Base-by-base conservation (phyloP, 2,797 vertebrate species). In the Pyrrhura leucotis region DNA sequence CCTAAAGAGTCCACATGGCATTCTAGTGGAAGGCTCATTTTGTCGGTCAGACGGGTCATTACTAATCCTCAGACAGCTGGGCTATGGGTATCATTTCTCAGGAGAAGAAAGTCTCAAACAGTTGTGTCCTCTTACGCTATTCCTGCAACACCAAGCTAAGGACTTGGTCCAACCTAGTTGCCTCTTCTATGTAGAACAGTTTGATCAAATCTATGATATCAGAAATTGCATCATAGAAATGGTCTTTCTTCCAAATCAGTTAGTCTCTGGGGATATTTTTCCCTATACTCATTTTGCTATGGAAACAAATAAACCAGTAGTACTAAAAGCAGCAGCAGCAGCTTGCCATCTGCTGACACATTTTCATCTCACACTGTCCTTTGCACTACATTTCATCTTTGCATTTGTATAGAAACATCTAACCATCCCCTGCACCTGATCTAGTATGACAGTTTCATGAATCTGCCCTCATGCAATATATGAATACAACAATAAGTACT, bases 321-420 rank as follows among this genome's bases (percentile, higher is more conserved):
- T 25, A 67, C 26, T 78, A 54, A 58, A 58, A 58, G 47, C 15
- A 85, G 58, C 26, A 80, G 42, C 18, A 93, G 79, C 59, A 90
- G 75, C 45, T 89, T 93, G 72, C 68, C 72, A 83, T 74, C 66
- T 81, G 76, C 67, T 88, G 58, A 88, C 71, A 71, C 18, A 12
- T 93, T 88, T 84, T 73, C 31, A 65, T 59, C 63, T 74, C 63
- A 51, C 33, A 14, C 40, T 8, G 3, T 89, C 12, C 51, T 82
- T 69, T 62, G 56, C 25, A 51, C n/a, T 40, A 25, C 5, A 11
- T 62, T 89, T 78, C 20, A 25, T 48, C 25, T 81, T 76, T 51
- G 23, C 14, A 54, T 66, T 78, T 84, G 13, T 65, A 75, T 1
- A 63, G 74, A 63, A 87, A 53, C 39, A 63, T 50, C 29, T 37